Conservation (phyloP, 2,113 vertebrate genomes). For the Arothron firmamentum region DNA sequence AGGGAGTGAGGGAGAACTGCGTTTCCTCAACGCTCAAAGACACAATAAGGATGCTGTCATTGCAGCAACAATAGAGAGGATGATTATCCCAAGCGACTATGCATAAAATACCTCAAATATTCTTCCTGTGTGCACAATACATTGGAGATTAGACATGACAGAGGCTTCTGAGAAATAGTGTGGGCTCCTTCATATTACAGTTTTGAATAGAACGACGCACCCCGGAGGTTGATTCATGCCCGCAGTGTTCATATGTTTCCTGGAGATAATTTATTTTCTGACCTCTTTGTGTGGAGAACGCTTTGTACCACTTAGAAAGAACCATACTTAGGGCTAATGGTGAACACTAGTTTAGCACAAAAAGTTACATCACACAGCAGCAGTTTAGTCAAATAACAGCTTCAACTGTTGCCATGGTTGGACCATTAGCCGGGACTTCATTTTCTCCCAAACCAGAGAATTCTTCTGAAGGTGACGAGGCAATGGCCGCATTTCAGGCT, state of each 20-base stretch:
- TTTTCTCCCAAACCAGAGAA: background rate
- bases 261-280: constrained; percentile 28
- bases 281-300: constrained; percentile 29
- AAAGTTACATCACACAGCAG: background rate
- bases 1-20: constrained; percentile 35
- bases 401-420: no score
- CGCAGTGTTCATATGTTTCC: constrained; percentile 24
- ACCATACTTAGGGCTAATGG: background rate
- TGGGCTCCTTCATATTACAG: constrained; percentile 36
- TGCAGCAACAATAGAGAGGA: constrained; percentile 50
- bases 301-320: constrained; percentile 4
- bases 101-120: constrained; percentile 68
- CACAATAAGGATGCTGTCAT: constrained; percentile 60
- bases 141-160: constrained; percentile 63
- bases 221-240: constrained; percentile 41
- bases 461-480: background rate
- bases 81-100: constrained; percentile 66
- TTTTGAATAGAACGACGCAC: constrained; percentile 40
- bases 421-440: no score
- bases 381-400: background rate
- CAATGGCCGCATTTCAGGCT: no score
- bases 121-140: constrained; percentile 43
- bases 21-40: constrained; percentile 45
- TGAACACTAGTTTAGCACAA: background rate
- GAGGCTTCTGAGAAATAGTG: constrained; percentile 39